Base-by-base conservation (phyloP, 53 echinoderm and acorn worm genomes). In the Luidia sarsii region DNA sequence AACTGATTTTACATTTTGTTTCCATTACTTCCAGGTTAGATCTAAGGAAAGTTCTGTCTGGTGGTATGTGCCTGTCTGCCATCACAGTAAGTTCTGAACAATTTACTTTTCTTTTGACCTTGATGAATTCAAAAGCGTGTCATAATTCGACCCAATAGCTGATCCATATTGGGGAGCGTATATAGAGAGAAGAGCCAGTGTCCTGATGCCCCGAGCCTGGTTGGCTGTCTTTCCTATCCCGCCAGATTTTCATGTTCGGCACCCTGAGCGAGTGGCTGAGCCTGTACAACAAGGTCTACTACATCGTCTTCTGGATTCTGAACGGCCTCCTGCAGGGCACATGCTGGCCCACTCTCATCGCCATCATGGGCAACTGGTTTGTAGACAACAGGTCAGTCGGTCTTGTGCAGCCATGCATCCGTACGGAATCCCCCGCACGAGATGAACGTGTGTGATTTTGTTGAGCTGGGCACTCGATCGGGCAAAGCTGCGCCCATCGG, bases 231-330 rank as follows among this genome's bases (percentile, higher is more conserved):
- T n/a, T 35, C 37, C 27, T 73, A 20, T 39, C 24, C 18, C 23
- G 11, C 6, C 66, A 94, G 94, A 91, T 94, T 82, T 94, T 94
- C 75, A 65, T 94, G 79, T 94, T 94, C 67, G 94, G 94, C 6
- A 84, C 91, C 6, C 28, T 94, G 61, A 94, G 91, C 56, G 94
- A 85, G 50, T 94, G 91, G 94, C 48, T 91, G 3, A 81, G 67
- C 39, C 75, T 91, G 2, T 88, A 94, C 86, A 89, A 83, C 81
- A 75, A 89, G 43, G 77, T 82, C 27, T 94, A 94, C 55, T 94
- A 94, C 64, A 48, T 82, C 2, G 19, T 80, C 8, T 89, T 94
- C 80, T 94, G 94, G 94, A 89, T 91, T 19, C 52, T 94, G 24
- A 94, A 94, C 65, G 94, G 91, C 6, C 80, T 94, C 9, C 67